These are phyloP conservation scores for Vulpes lagopus DNA, from an alignment of 2,113 vertebrate species.

Conservation along the genomic window DNA sequence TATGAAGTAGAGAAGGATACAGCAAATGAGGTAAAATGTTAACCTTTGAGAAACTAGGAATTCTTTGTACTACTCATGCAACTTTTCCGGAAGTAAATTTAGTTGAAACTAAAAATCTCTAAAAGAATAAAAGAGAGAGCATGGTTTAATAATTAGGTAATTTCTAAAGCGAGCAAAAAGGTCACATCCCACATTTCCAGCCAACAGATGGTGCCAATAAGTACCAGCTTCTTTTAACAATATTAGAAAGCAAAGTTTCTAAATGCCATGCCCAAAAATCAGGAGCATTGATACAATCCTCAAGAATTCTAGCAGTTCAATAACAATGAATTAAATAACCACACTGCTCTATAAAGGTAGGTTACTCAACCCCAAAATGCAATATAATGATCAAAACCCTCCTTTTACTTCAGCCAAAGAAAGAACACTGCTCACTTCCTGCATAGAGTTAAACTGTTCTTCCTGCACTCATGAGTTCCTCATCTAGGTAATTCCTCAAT, in stretches of 20 bases:
- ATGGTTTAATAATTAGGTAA: neutral
- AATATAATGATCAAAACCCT: neutral
- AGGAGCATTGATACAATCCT: neutral
- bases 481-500: neutral
- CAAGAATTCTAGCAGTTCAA: neutral
- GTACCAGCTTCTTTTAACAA: slow-evolving; percentile 4
- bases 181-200: neutral
- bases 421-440: neutral
- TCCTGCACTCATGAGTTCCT: neutral
- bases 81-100: neutral
- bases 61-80: neutral
- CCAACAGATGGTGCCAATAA: slow-evolving; percentile 69
- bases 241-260: neutral
- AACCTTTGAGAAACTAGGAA: neutral
- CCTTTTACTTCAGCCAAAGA: neutral
- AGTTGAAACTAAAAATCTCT: neutral
- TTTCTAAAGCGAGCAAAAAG: neutral
- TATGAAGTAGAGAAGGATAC: neutral
- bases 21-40: neutral
- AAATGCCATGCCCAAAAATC: neutral
- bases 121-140: neutral
- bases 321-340: neutral
- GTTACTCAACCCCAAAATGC: neutral
- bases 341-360: neutral
- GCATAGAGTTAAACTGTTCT: neutral